These are phyloP conservation scores for Lasius platythorax DNA, from an alignment of 2,888 invertebrate genomes.

Conservation along the genomic window DNA sequence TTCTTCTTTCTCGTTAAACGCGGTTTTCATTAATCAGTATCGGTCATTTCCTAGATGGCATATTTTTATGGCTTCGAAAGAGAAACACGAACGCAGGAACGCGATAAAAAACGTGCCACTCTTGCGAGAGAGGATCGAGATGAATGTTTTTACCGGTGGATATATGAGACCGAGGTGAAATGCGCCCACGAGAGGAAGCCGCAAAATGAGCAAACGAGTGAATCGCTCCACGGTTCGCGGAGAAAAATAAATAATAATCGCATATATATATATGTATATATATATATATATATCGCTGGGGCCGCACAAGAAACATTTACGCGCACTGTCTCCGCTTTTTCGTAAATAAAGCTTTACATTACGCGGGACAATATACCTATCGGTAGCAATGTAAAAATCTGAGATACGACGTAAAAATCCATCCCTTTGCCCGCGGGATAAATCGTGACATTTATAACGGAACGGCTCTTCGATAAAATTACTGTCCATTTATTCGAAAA, in stretches of 20 bases:
- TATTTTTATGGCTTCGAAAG: conserved; percentile 20
- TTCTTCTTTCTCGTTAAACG: neutral
- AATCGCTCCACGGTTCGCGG: conserved; percentile 22
- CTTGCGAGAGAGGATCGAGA: conserved; percentile 33
- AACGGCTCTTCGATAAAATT: conserved; percentile 21
- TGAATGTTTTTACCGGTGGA: conserved; percentile 50
- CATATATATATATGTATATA: no score
- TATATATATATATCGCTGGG: neutral
- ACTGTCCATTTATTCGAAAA: conserved; percentile 14
- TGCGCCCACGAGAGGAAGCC: neutral
- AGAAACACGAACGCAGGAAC: conserved; percentile 11
- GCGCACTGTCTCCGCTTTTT: conserved; percentile 22
- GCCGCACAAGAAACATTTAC: conserved; percentile 23
- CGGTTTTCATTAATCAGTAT: conserved; percentile 30
- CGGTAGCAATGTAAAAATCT: conserved; percentile 28
- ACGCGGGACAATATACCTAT: conserved; percentile 24
- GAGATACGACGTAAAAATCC: conserved; percentile 33
- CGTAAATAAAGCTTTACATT: conserved; percentile 40
- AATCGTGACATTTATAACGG: conserved; percentile 23
- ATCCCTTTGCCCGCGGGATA: conserved; percentile 14
- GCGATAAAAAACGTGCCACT: conserved; percentile 22
- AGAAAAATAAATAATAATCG: conserved; percentile 47
- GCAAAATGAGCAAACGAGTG: conserved; percentile 43
- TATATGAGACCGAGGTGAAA: conserved; percentile 17
- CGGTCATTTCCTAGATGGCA: conserved; percentile 7